Evolutionary conservation across 2,888 invertebrate genomes (phyloP).

Genomic region (Drosophila pegasa): DNA sequence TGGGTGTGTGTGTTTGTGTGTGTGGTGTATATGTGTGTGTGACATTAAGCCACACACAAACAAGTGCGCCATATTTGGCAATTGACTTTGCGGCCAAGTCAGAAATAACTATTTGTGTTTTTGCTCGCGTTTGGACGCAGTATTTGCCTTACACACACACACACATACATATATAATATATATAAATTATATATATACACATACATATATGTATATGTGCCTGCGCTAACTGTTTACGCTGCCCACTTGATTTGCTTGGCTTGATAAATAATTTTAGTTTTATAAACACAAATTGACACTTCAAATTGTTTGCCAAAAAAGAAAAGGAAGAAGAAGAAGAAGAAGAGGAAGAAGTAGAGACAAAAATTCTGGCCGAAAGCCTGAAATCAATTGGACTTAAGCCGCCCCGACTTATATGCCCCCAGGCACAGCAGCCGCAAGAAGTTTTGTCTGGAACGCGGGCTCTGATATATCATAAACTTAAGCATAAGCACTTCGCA

Average conservation of each 20-base stretch:
- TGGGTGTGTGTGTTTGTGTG: constrained; percentile 27
- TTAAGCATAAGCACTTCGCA: constrained; percentile 56
- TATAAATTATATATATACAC: constrained; percentile 3
- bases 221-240: constrained; percentile 67
- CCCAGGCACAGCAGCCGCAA: constrained; percentile 19
- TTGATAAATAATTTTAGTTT: constrained; percentile 75
- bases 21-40: constrained; percentile 43
- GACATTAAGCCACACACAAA: constrained; percentile 76
- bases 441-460: constrained; percentile 23
- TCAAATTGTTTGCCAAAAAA: constrained; percentile 70
- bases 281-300: constrained; percentile 78
- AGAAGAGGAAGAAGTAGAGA: constrained; percentile 12
- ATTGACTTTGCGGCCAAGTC: constrained; percentile 78
- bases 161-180: constrained; percentile 10
- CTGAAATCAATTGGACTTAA: constrained; percentile 71
- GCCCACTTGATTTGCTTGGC: constrained; percentile 64
- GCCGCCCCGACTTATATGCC: constrained; percentile 45
- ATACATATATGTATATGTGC: background rate
- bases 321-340: constrained; percentile 15
- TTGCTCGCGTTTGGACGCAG: constrained; percentile 49
- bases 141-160: constrained; percentile 22
- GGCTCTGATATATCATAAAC: constrained; percentile 53
- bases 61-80: constrained; percentile 81
- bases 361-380: constrained; percentile 34
- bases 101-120: constrained; percentile 48